Conservation (phyloP, 2,888 invertebrate genomes). For the Agriotes lineatus region DNA sequence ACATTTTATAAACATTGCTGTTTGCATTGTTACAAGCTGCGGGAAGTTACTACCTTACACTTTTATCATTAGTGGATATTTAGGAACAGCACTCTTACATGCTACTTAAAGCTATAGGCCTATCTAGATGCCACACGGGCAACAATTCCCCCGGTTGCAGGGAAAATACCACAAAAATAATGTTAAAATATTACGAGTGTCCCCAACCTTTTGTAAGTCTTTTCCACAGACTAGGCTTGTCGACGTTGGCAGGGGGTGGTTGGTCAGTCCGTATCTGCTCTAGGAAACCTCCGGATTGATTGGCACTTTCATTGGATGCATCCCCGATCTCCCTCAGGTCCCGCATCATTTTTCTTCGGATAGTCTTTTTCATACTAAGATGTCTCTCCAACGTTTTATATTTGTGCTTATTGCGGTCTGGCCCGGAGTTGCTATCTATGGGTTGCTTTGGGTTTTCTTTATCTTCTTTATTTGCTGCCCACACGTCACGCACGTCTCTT, state of each 20-base stretch:
- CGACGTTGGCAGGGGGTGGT: constrained; percentile 64
- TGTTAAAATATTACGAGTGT: constrained; percentile 22
- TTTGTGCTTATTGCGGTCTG: constrained; percentile 76
- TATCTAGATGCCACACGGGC: constrained; percentile 15
- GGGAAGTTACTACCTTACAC: not conserved
- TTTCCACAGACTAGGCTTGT: constrained; percentile 66
- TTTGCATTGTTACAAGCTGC: constrained; percentile 19
- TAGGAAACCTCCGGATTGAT: constrained; percentile 61
- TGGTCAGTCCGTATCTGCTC: constrained; percentile 66
- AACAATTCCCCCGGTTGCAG: not conserved
- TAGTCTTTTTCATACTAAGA: constrained; percentile 89
- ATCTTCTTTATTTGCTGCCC: constrained; percentile 60
- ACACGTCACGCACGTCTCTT: constrained; percentile 78
- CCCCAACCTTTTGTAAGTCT: constrained; percentile 66
- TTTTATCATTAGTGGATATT: not conserved
- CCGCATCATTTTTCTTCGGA: constrained; percentile 87
- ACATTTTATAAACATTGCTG: not conserved
- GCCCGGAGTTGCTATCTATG: constrained; percentile 66
- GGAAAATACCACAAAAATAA: constrained; percentile 8
- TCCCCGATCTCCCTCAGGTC: constrained; percentile 77
- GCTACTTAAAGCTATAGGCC: constrained; percentile 34
- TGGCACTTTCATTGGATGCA: constrained; percentile 56
- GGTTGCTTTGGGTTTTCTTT: constrained; percentile 67
- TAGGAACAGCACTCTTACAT: constrained; percentile 39
- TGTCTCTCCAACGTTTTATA: constrained; percentile 83